These are phyloP conservation scores for Melanaphis sacchari DNA, from an alignment of 1,140 invertebrate species.

Conservation along the genomic window DNA sequence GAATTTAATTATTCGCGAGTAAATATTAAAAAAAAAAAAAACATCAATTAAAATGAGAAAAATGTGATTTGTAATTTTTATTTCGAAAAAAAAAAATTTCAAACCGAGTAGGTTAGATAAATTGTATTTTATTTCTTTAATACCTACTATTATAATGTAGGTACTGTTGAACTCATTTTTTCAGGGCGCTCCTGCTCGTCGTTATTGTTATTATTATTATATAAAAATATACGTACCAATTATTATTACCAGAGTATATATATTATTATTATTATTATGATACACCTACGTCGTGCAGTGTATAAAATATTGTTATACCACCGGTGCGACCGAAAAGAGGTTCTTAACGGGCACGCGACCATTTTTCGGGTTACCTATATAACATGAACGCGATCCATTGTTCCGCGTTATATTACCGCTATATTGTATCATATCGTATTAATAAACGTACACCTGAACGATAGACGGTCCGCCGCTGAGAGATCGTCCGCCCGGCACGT, in stretches of 20 bases:
- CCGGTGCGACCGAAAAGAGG: neutral
- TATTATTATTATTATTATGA: neutral
- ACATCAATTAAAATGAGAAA: too few relatives aligned
- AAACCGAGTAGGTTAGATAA: too few relatives aligned
- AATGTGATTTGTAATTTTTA: too few relatives aligned
- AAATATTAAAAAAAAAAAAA: too few relatives aligned
- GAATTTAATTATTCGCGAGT: too few relatives aligned
- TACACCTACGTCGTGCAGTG: neutral
- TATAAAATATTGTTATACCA: neutral
- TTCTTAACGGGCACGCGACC: neutral
- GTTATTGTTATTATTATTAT: neutral
- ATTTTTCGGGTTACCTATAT: neutral
- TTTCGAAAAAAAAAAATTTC: too few relatives aligned
- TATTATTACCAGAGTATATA: neutral
- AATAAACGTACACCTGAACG: neutral
- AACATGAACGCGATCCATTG: neutral
- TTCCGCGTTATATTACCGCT: neutral
- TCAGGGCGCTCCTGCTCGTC: neutral
- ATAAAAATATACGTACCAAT: neutral
- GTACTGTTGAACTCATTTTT: neutral
- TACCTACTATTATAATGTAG: too few relatives aligned
- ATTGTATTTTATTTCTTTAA: too few relatives aligned
- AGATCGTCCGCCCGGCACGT: neutral
- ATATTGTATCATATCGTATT: neutral
- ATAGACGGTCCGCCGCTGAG: too few relatives aligned